Conservation (phyloP, 2,113 vertebrate species). For the Geococcyx californianus region DNA sequence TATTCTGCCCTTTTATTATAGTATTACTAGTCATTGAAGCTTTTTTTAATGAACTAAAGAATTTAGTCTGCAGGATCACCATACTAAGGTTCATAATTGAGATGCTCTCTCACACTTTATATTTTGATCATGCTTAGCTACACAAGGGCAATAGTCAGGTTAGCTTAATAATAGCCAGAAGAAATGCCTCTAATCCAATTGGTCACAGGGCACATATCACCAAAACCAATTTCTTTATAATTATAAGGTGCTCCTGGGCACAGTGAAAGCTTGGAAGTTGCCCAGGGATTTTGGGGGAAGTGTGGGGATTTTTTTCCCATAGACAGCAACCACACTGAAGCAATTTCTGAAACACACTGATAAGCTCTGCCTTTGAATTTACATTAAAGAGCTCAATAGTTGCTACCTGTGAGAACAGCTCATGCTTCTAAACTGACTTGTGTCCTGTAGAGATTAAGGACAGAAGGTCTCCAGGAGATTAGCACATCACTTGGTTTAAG, state of each 20-base stretch:
- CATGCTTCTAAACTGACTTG: constrained; percentile 69
- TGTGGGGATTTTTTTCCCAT: constrained; percentile 37
- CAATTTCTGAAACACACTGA: constrained; percentile 78
- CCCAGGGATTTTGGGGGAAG: constrained; percentile 61
- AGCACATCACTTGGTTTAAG: constrained; percentile 74
- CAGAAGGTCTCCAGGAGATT: constrained; percentile 74
- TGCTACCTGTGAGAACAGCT: constrained; percentile 76
- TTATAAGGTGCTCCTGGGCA: constrained; percentile 73
- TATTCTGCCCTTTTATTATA: constrained; percentile 43
- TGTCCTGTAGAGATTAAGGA: constrained; percentile 80
- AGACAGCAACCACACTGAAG: constrained; percentile 66
- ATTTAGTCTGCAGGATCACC: not conserved
- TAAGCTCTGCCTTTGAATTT: constrained; percentile 81
- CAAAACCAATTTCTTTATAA: constrained; percentile 76
- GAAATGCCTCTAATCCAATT: constrained; percentile 77
- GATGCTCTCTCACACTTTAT: constrained; percentile 52
- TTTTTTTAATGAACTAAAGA: constrained; percentile 45
- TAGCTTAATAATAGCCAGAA: constrained; percentile 74
- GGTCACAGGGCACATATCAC: constrained; percentile 73
- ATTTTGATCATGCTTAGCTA: constrained; percentile 72
- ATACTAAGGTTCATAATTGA: constrained; percentile 35
- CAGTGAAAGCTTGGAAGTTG: constrained; percentile 64
- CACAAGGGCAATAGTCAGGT: constrained; percentile 65
- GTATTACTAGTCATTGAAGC: constrained; percentile 11
- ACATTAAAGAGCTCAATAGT: constrained; percentile 76